phyloP scores from a whole-genome alignment of 2,797 vertebrate genomes.

The Dromococcyx pavoninus region DNA sequence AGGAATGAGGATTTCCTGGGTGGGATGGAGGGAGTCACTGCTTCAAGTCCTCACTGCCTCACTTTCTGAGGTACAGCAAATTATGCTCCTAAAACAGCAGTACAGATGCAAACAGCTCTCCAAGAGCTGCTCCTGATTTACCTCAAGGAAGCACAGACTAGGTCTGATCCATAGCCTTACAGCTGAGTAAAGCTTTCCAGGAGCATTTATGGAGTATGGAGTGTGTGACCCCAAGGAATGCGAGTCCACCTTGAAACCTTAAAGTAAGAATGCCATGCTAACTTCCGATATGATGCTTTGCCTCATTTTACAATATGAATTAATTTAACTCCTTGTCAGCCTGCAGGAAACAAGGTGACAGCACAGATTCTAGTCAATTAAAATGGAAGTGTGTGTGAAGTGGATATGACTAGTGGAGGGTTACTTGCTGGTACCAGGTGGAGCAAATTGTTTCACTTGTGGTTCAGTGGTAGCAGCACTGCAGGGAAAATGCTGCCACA shows the following conservation, averaged over 20 bases:
- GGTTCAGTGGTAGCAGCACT: background rate
- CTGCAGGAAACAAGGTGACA: background rate
- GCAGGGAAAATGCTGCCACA: background rate
- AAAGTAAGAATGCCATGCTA: background rate
- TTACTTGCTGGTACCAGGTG: background rate
- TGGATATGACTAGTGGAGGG: background rate
- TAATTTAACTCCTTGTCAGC: background rate
- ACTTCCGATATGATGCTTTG: background rate
- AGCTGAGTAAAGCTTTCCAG: background rate
- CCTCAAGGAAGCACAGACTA: background rate
- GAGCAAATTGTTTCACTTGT: background rate
- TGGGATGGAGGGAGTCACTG: background rate
- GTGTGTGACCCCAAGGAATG: background rate
- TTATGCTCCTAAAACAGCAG: rapidly evolving
- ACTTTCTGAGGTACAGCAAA: background rate
- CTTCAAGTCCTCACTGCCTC: background rate
- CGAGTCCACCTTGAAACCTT: background rate
- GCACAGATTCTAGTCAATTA: background rate
- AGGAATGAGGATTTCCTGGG: background rate
- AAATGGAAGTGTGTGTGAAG: slow-evolving; percentile 3
- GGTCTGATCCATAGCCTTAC: background rate
- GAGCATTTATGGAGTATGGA: background rate
- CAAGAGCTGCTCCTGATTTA: background rate
- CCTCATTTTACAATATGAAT: background rate
- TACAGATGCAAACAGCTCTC: background rate